Evolutionary conservation across 1,140 invertebrate genomes (phyloP), one percentile per base, ranked within the genome.

Genomic region (Harpegnathos saltator): DNA sequence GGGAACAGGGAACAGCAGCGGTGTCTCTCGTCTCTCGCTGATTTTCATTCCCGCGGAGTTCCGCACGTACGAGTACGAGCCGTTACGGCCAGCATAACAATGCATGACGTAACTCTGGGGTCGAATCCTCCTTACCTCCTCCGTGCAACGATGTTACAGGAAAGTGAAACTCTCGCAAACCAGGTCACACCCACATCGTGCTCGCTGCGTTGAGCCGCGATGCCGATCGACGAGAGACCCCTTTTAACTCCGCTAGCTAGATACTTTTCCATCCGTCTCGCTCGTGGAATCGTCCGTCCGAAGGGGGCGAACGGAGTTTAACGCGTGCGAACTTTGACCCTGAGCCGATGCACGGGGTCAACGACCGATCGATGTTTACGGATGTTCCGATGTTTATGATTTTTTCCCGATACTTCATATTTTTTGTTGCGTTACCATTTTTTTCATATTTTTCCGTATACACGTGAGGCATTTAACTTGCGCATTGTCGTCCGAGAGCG

Each of bases 161-260:
- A 94, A 94, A 94, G 94, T 94, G 94, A 94, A 94, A 94, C 93
- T 94, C 93, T 93, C 90, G 93, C 92, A 94, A 94, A 94, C 91
- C 92, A 93, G 94, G 93, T 94, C 94, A 94, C 93, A 94, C 94
- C 93, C 93, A 94, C 93, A 94, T 94, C 91, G 91, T 90, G 91
- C 89, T 92, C 89, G 88, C 87, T 85, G 90, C 89, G 91, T 87
- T 90, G 90, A 90, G 91, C 89, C 91, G 89, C 84, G 87, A 66
- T 85, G 82, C 66, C 90, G 91, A 92, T 93, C 91, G 89, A 91
- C 90, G 87, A 88, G 86, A 44, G 63, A 84, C 82, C 85, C 85
- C 74, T 84, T 87, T 87, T 87, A 80, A 87, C 80, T 59, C 54
- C 38, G 33, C n/a, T n/a, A 44, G 52, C 58, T 71, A 50, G 66